Evolutionary conservation across 2,888 invertebrate genomes (phyloP), one percentile per base, ranked within the genome.

Genomic region (Galeruca laticollis): DNA sequence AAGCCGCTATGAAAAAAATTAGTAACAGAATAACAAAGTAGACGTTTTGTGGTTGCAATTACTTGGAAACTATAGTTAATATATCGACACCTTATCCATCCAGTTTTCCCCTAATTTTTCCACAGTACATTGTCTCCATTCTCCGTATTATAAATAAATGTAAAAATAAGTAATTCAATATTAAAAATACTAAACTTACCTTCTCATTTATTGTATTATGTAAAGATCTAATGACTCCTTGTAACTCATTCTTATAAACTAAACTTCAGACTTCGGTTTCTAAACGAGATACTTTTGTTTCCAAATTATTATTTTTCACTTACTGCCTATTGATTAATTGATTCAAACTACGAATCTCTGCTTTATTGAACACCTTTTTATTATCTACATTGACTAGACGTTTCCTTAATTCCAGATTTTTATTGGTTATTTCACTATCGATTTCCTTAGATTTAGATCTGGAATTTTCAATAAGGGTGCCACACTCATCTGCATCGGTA

Each of bases 321-420:
- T 91, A 90, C 62, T 94, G 90, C 70, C 92, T 80, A 90, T 90
- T 0, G 92, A 81, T 1, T 91, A 90, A 6, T 88, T 87, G 74
- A 91, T 88, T 66, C 20, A 66, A 51, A 66, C 59, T 66, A 20
- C 37, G 35, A 37, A 51, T 60, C 82, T 95, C 94, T 21, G 91
- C 90, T 76, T 89, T 89, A 0, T 90, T 86, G 73, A 91, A 87
- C 13, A 92, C 82, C 70, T 90, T 90, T 69, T 94, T 92, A 72
- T 91, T 91, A 78, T 96, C 93, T 62, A 94, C 84, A 11, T 90
- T 89, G 56, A 91, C 84, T 18, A 94, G 81, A 72, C 90, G 88
- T 68, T 90, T 89, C 43, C 94, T 86, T 49, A 93, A 88, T 60
- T 88, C 87, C 73, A 89, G 89, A 77, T 89, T 88, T 84, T 91